phyloP scores from a whole-genome alignment of 2,113 vertebrate genomes.

The Clarias macrocephalus region DNA sequence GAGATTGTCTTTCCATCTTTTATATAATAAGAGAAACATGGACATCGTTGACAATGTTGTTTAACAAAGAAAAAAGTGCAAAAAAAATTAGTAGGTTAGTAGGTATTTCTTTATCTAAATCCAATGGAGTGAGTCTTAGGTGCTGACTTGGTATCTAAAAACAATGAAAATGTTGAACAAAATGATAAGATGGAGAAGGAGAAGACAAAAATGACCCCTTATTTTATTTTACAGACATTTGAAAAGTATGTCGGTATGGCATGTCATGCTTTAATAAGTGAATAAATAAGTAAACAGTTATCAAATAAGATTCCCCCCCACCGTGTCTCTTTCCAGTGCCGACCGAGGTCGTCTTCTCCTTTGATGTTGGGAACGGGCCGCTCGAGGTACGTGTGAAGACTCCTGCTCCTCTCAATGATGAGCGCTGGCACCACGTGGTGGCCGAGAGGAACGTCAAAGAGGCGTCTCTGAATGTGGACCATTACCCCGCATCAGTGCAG shows the following conservation, averaged over 20 bases:
- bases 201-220: neutral
- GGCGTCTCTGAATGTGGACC: slow-evolving; percentile 83
- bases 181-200: neutral
- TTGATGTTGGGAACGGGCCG: slow-evolving; percentile 94
- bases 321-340: slow-evolving; percentile 76
- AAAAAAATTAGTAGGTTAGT: neutral
- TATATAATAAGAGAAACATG: neutral
- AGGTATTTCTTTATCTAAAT: neutral
- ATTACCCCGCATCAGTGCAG: slow-evolving; percentile 70
- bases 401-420: slow-evolving; percentile 77
- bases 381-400: slow-evolving; percentile 80
- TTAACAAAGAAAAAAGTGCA: neutral
- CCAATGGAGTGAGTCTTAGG: neutral
- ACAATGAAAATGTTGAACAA: neutral
- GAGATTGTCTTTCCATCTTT: neutral
- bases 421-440: slow-evolving; percentile 89
- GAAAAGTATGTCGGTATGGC: neutral
- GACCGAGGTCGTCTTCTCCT: slow-evolving; percentile 85
- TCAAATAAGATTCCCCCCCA: neutral
- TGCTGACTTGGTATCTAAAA: neutral
- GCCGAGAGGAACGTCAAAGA: slow-evolving; percentile 91
- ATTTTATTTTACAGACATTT: neutral
- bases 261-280: neutral
- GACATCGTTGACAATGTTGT: neutral
- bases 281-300: neutral